These are phyloP conservation scores for Dendronephthya gigantea DNA, from an alignment of 64 coral and sea anemone genomes.

Conservation along the genomic window DNA sequence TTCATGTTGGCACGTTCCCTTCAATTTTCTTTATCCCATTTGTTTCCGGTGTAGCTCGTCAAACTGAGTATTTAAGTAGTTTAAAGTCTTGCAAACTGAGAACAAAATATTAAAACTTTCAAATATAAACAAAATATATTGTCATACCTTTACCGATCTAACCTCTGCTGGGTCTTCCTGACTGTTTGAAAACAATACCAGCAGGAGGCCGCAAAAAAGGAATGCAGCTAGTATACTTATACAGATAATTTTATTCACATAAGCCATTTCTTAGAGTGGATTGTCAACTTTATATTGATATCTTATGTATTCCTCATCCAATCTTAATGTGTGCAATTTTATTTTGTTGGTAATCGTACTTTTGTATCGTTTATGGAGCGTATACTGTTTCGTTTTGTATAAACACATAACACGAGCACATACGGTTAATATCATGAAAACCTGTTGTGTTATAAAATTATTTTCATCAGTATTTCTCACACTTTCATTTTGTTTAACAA, in stretches of 20 bases:
- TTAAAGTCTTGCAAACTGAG: background rate
- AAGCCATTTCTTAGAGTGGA: background rate
- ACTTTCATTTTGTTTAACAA: background rate
- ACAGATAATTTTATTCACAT: too few relatives aligned
- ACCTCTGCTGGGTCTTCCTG: background rate
- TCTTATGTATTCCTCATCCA: background rate
- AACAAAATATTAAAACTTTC: background rate
- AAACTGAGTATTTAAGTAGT: background rate
- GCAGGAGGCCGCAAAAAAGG: background rate
- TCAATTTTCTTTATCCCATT: too few relatives aligned
- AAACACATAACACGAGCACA: background rate
- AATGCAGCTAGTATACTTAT: too few relatives aligned
- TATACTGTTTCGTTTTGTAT: background rate
- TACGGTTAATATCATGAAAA: background rate
- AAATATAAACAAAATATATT: background rate
- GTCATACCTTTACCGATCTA: background rate
- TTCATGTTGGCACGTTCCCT: too few relatives aligned
- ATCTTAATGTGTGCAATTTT: background rate
- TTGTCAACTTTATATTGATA: too few relatives aligned
- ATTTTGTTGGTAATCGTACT: background rate
- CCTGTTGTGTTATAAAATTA: background rate
- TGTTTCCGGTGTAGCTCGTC: background rate
- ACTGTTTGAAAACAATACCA: background rate
- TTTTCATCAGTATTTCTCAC: background rate
- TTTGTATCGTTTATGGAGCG: too few relatives aligned